phyloP scores from a whole-genome alignment of 2,797 vertebrate genomes.

The Denticeps clupeoides region DNA sequence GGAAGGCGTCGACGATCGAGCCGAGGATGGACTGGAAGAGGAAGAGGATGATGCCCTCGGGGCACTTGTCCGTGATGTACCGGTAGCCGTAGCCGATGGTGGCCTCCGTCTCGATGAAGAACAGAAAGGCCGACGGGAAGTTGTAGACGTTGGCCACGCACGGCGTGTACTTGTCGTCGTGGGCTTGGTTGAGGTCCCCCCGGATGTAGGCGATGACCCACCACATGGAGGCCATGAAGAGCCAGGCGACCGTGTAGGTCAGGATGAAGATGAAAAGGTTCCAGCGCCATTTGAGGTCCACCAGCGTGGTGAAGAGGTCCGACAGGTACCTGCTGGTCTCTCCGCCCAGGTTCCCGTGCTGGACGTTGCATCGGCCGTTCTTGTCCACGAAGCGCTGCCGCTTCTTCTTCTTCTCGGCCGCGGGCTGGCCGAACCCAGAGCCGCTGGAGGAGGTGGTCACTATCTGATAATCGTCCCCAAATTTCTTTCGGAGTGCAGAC shows the following conservation, averaged over 20 bases:
- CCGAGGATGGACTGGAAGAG: slow-evolving; percentile 96
- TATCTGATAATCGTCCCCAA: slow-evolving; percentile 97
- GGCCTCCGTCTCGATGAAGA: slow-evolving; percentile 96
- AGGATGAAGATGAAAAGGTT: slow-evolving; percentile 97
- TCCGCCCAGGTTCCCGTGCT: slow-evolving; percentile 93
- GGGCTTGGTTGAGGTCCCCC: slow-evolving; percentile 83
- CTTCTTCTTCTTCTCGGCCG: slow-evolving; percentile 77
- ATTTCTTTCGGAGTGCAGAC: slow-evolving; percentile 98
- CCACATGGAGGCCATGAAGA: slow-evolving; percentile 98
- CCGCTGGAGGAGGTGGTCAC: slow-evolving; percentile 94
- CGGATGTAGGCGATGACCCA: slow-evolving; percentile 92
- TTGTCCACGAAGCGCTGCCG: slow-evolving; percentile 95
- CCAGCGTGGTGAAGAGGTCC: slow-evolving; percentile 92
- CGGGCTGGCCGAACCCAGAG: slow-evolving; percentile 76
- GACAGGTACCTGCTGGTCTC: slow-evolving; percentile 94
- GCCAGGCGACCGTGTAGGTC: slow-evolving; percentile 96
- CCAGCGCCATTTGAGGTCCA: slow-evolving; percentile 98
- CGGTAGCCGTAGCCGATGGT: slow-evolving; percentile 96
- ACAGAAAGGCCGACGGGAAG: slow-evolving; percentile 96
- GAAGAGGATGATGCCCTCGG: slow-evolving; percentile 96
- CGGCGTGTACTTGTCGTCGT: slow-evolving; percentile 90
- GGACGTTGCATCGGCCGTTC: slow-evolving; percentile 96
- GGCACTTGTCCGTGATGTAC: slow-evolving; percentile 97
- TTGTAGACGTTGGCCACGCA: slow-evolving; percentile 98
- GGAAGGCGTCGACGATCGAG: slow-evolving; percentile 93